phyloP scores from a whole-genome alignment of 2,113 vertebrate genomes.

The Mugil cephalus region DNA sequence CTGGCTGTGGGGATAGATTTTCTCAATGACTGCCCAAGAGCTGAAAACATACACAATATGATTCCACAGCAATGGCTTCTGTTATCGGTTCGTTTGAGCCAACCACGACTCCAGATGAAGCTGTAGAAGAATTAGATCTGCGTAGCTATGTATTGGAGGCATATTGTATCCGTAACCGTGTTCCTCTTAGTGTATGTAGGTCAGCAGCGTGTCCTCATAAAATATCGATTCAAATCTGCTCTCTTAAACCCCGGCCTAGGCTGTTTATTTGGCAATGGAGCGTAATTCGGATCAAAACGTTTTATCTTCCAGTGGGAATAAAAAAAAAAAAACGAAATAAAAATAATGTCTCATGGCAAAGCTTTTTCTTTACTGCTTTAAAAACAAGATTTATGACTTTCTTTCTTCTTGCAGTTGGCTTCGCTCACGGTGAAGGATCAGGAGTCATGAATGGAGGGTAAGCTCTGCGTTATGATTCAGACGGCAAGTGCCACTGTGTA shows the following conservation, averaged over 20 bases:
- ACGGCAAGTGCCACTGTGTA: neutral
- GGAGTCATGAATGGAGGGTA: conserved; percentile 90
- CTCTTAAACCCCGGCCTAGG: conserved; percentile 20
- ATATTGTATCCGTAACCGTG: conserved; percentile 21
- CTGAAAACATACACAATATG: neutral
- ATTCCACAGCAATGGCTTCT: conserved; percentile 6
- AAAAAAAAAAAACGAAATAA: neutral
- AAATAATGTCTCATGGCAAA: conserved; percentile 3
- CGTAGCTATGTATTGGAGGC: conserved; percentile 31
- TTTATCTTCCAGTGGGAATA: conserved; percentile 3
- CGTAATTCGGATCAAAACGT: conserved; percentile 9
- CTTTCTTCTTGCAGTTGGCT: conserved; percentile 83
- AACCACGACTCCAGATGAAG: conserved; percentile 3
- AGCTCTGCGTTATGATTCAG: conserved; percentile 33
- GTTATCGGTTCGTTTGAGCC: conserved; percentile 15
- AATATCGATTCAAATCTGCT: conserved; percentile 45
- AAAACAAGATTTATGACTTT: conserved; percentile 24
- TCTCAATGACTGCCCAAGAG: conserved; percentile 13
- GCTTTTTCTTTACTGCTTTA: conserved; percentile 9
- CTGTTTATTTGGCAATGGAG: conserved; percentile 25
- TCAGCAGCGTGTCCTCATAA: conserved; percentile 44
- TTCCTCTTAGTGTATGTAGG: conserved; percentile 40
- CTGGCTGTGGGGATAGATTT: conserved; percentile 44
- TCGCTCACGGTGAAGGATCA: conserved; percentile 87
- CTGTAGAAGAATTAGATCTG: conserved; percentile 13